Percentiles rank a stretch among this genome's conserved stretches.
phyloP scores from a whole-genome alignment of 2,797 vertebrate species.

The Limosa lapponica region DNA sequence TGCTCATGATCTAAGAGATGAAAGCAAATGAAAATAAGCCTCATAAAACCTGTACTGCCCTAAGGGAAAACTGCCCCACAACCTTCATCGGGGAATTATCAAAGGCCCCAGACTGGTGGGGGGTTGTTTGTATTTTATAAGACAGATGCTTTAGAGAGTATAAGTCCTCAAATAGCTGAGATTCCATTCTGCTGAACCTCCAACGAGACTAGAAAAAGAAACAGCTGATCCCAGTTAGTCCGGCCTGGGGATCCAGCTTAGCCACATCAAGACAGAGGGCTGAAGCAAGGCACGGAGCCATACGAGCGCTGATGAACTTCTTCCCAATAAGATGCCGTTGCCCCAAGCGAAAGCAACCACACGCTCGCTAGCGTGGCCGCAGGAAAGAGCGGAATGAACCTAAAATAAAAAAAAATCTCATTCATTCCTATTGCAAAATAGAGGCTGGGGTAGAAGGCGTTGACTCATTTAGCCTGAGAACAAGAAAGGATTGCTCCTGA shows the following conservation, averaged over 20 bases:
- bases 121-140: slow-evolving; percentile 57
- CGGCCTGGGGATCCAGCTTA: slow-evolving; percentile 21
- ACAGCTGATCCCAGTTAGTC: slow-evolving; percentile 55
- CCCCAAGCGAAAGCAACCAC: not conserved
- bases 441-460: not conserved
- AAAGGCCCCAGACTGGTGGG: slow-evolving; percentile 47
- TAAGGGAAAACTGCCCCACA: slow-evolving; percentile 37
- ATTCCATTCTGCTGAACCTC: slow-evolving; percentile 61
- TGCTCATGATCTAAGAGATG: not conserved
- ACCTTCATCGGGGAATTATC: slow-evolving; percentile 48
- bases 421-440: not conserved
- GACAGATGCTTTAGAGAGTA: slow-evolving; percentile 63
- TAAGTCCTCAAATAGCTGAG: slow-evolving; percentile 61
- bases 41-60: slow-evolving; percentile 29
- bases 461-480: slow-evolving; percentile 10
- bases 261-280: slow-evolving; percentile 45
- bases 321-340: not conserved
- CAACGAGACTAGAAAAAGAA: slow-evolving; percentile 32
- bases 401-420: not conserved
- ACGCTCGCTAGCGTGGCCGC: not conserved
- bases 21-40: slow-evolving; percentile 59
- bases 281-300: not conserved
- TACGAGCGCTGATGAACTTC: not conserved
- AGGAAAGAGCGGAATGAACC: not conserved
- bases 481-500: not conserved